Conservation (phyloP, 1,140 invertebrate species). For the Trichonephila inaurata region DNA sequence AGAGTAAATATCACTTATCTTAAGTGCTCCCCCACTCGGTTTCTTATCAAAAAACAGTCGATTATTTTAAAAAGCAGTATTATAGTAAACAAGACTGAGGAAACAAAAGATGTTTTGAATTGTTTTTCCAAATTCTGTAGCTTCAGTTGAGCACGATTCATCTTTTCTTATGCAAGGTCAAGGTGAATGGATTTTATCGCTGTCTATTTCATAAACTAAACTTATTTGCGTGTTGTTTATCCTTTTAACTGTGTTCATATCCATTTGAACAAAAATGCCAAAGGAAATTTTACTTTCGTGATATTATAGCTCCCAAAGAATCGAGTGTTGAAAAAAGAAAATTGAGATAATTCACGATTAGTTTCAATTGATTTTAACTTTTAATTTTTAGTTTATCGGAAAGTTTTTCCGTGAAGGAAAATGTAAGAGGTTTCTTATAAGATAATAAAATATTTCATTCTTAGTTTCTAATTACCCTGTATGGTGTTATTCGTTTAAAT, state of each 20-base stretch:
- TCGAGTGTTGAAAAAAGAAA: too few species aligned
- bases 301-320: too few species aligned
- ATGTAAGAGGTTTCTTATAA: too few species aligned
- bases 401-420: too few species aligned
- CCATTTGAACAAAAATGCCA: background rate
- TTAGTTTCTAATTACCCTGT: too few species aligned
- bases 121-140: background rate
- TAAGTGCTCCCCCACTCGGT: background rate
- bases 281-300: background rate
- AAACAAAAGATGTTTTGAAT: slow-evolving; percentile 3
- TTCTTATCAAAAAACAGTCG: background rate
- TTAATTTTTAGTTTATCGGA: too few species aligned
- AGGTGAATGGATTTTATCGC: background rate
- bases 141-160: background rate
- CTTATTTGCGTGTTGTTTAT: background rate
- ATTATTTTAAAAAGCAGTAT: background rate
- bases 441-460: too few species aligned
- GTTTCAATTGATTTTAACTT: too few species aligned
- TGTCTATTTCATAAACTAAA: background rate
- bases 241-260: background rate
- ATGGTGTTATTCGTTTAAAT: too few species aligned
- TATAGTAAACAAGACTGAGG: slow-evolving; percentile 4
- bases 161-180: background rate
- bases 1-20: background rate
- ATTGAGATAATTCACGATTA: too few species aligned